phyloP scores from a whole-genome alignment of 2,797 vertebrate species.

The Tolypeutes matacus region DNA sequence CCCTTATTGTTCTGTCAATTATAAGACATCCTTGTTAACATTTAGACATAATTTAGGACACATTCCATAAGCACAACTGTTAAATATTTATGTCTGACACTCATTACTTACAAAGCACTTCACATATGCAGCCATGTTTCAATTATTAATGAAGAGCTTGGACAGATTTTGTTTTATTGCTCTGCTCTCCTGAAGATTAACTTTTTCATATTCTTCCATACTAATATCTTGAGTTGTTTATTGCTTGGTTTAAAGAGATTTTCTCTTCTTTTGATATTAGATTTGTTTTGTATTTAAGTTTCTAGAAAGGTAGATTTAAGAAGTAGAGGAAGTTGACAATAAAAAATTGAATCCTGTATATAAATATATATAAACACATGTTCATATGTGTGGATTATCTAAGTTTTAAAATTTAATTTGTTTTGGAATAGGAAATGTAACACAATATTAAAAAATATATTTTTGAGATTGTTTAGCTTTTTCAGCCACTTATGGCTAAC shows the following conservation, averaged over 20 bases:
- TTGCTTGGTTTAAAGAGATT: constrained; percentile 59
- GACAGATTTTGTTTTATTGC: constrained; percentile 84
- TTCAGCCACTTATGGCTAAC: neutral
- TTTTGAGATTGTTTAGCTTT: neutral
- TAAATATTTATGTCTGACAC: constrained; percentile 88
- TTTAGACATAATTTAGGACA: constrained; percentile 86
- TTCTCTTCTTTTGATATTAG: constrained; percentile 31
- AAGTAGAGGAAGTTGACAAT: neutral
- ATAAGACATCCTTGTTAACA: constrained; percentile 86
- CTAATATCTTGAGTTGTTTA: constrained; percentile 73
- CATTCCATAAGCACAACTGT: constrained; percentile 85
- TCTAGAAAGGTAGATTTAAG: constrained; percentile 37
- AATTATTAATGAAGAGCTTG: constrained; percentile 87
- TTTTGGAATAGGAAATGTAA: constrained; percentile 25
- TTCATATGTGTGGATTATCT: neutral
- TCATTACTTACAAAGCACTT: constrained; percentile 87
- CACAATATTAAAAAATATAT: neutral
- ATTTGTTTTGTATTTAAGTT: constrained; percentile 65
- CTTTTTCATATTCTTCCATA: constrained; percentile 78
- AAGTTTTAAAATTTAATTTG: neutral
- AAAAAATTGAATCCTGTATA: constrained; percentile 31
- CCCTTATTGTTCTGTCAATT: constrained; percentile 84
- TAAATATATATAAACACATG: neutral
- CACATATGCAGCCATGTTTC: constrained; percentile 81
- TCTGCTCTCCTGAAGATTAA: constrained; percentile 83